Percentiles rank a stretch among this genome's conserved stretches.
Conservation (phyloP, 2,888 invertebrate genomes). For the Ditylenchus weischeri region DNA sequence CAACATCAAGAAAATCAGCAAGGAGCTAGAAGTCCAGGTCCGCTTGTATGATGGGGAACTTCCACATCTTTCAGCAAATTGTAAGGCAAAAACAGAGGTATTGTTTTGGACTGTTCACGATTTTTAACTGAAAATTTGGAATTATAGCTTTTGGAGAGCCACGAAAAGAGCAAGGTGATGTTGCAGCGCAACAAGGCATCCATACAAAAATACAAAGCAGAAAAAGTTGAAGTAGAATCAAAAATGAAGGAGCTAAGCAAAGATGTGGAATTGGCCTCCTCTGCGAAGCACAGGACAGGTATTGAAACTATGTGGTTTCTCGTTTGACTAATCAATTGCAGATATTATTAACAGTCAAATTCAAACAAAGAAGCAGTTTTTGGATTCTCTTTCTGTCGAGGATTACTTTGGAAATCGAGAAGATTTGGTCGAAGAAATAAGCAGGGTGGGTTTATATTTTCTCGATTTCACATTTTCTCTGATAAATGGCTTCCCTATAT, state of each 20-base stretch:
- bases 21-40: slow-evolving; percentile 32
- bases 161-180: neutral
- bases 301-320: slow-evolving; percentile 2
- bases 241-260: slow-evolving; percentile 10
- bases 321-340: neutral
- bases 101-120: too few relatives aligned
- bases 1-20: slow-evolving; percentile 64
- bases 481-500: too few relatives aligned
- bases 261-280: slow-evolving; percentile 2
- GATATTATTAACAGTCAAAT: slow-evolving; percentile 13
- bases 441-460: too few relatives aligned
- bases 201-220: slow-evolving; percentile 12
- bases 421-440: slow-evolving; percentile 1
- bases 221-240: neutral
- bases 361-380: neutral
- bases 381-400: slow-evolving; percentile 4
- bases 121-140: too few relatives aligned
- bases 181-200: slow-evolving; percentile 11
- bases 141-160: neutral
- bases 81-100: slow-evolving; percentile 2
- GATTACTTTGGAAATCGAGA: slow-evolving; percentile 11
- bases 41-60: slow-evolving; percentile 30
- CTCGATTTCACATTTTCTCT: too few relatives aligned
- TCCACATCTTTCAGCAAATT: slow-evolving; percentile 32
- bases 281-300: slow-evolving; percentile 15